Base-by-base conservation (phyloP, 2,113 vertebrate genomes). In the Oreotrochilus melanogaster region DNA sequence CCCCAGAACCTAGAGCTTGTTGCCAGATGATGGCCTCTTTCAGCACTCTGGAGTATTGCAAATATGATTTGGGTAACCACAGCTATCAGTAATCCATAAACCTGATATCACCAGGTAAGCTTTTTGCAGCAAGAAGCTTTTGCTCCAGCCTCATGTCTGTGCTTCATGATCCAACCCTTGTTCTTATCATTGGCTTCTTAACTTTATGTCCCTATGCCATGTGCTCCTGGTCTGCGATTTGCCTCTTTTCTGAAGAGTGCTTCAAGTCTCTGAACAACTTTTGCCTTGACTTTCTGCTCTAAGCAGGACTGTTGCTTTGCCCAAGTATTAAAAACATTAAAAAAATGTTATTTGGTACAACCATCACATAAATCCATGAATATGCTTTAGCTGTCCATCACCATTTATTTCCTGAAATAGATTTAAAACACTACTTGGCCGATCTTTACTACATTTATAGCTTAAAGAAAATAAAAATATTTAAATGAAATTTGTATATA, bases 381-480 rank as follows among this genome's bases (percentile, higher is more conserved):
- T 28, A 13, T 30, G 0, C 57, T 76, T 70, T 56, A 5, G 1
- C 50, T 53, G 10, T 45, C 11, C 15, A 17, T 33, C 8, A 45
- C 9, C 8, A 66, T 72, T 69, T 54, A 19, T 54, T 75, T 89
- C 17, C 10, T 43, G 62, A 85, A 94, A 64, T 10, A 27, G 8
- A n/a, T 31, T 58, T 17, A 14, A 61, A 84, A 79, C 65, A 18
- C 31, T 27, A 53, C 25, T 2, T 69, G 4, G 1, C 3, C 11
- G 37, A 6, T 6, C 25, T 73, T 57, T 54, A 9, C 50, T 62
- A 45, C 5, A 6, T 53, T 82, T 73, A 6, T 22, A 54, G 1
- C 12, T 88, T 37, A 37, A 73, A 72, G 14, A 57, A 91, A 78
- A 79, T 37, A 31, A 76, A 80, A 80, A 23, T 31, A 86, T 65